Evolutionary conservation across 2,113 vertebrate species (phyloP).

Genomic region (Stegostoma tigrinum): DNA sequence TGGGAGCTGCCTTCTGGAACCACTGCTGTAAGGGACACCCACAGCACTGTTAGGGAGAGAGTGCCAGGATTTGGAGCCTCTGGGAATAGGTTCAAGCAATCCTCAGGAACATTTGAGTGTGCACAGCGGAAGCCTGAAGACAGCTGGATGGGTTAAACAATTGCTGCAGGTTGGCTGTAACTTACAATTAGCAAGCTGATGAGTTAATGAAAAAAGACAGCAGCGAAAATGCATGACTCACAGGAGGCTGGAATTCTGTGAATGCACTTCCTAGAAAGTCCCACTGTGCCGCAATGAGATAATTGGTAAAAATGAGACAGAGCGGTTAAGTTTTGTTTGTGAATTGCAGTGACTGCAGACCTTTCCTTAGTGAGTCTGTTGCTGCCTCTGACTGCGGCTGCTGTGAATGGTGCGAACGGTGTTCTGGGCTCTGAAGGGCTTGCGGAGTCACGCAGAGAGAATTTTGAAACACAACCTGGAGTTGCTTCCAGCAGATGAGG

Average conservation of each 20-base stretch:
- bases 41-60: no score
- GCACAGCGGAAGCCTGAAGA: no score
- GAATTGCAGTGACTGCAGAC: background rate
- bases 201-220: background rate
- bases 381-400: no score
- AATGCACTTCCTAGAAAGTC: no score
- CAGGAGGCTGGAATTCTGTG: no score
- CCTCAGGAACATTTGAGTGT: background rate
- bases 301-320: background rate
- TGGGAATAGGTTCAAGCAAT: background rate
- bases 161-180: background rate
- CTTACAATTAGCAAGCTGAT: background rate
- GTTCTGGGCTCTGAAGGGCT: background rate
- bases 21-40: no score
- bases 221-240: background rate
- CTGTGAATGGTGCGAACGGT: background rate
- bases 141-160: background rate
- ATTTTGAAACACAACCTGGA: background rate
- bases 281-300: no score
- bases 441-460: background rate
- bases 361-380: background rate
- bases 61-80: no score
- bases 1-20: no score
- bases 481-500: background rate
- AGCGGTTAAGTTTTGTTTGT: background rate